Evolutionary conservation across 2,797 vertebrate genomes (phyloP).

Genomic region (Otus scops): DNA sequence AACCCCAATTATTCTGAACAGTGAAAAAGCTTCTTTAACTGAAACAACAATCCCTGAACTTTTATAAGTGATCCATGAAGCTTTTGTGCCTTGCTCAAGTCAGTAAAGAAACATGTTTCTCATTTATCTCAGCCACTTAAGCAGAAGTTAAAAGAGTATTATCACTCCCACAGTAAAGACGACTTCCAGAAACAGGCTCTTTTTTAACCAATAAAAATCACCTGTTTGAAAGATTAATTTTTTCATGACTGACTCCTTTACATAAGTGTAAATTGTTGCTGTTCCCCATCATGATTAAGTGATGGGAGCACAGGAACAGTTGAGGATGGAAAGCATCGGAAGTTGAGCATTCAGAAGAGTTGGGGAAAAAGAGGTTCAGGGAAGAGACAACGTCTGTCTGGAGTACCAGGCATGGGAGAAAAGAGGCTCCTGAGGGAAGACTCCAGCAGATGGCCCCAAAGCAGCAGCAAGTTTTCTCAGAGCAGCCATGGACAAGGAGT

Average conservation of each 20-base stretch:
- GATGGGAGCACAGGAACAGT: neutral
- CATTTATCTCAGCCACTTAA: neutral
- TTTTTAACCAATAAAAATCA: neutral
- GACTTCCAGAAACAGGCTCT: neutral
- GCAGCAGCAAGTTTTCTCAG: neutral
- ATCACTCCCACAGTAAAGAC: neutral
- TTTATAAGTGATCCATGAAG: neutral
- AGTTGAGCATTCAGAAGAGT: rapidly evolving
- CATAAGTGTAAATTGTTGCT: neutral
- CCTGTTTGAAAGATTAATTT: neutral
- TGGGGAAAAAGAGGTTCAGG: neutral
- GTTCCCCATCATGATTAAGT: neutral
- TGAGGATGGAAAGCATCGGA: neutral
- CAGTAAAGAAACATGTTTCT: neutral
- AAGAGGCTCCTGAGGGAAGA: neutral
- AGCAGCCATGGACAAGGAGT: rapidly evolving
- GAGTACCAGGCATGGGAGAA: neutral
- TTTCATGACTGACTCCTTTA: neutral
- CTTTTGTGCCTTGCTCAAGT: neutral
- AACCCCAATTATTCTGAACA: neutral
- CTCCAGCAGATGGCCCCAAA: slow-evolving; percentile 61
- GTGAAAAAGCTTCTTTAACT: neutral
- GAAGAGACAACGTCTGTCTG: neutral
- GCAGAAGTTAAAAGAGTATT: neutral
- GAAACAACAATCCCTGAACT: neutral